These are phyloP conservation scores for Phrynocephalus forsythii DNA, from an alignment of 2,797 vertebrate species.

Conservation along the genomic window DNA sequence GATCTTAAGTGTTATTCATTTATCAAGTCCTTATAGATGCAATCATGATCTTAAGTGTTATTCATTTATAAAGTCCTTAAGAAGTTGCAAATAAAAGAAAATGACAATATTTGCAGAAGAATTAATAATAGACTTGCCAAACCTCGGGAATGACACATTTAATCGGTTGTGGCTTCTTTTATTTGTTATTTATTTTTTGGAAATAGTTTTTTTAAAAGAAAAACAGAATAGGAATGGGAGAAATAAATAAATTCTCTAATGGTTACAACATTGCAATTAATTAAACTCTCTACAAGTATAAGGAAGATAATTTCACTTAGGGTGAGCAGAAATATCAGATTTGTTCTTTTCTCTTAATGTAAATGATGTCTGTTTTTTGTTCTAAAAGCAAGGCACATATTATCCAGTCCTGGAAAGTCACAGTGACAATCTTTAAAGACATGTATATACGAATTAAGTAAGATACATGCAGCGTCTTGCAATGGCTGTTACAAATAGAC, in stretches of 20 bases:
- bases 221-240: not conserved
- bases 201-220: not conserved
- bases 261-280: not conserved
- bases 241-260: not conserved
- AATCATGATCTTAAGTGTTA: not conserved
- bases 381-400: not conserved
- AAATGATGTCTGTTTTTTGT: not conserved
- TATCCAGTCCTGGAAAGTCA: not conserved
- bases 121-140: not conserved
- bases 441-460: not conserved
- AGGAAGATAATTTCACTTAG: not conserved
- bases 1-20: not conserved
- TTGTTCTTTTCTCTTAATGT: not conserved
- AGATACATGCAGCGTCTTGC: not conserved
- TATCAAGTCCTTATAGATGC: not conserved
- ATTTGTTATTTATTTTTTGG: rapidly evolving
- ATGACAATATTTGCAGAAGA: not conserved
- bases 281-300: not conserved
- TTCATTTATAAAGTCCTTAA: not conserved
- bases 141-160: rapidly evolving
- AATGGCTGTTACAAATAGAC: no score
- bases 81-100: not conserved
- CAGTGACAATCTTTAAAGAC: not conserved
- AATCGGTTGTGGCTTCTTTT: not conserved
- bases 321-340: no score